Conservation (phyloP, 2,797 vertebrate species). For the Periparus ater region DNA sequence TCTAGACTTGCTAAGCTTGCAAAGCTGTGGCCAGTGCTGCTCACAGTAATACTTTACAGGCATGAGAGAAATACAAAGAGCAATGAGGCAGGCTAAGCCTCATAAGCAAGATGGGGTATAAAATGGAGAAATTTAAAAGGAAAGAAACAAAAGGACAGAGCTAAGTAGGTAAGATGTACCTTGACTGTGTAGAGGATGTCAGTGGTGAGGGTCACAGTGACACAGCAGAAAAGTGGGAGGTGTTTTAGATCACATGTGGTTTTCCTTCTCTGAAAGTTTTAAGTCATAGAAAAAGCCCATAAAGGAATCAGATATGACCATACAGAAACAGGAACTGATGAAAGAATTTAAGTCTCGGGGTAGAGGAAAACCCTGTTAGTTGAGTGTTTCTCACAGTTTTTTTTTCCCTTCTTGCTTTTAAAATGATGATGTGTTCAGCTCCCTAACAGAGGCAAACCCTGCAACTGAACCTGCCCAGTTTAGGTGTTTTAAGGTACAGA, state of each 20-base stretch:
- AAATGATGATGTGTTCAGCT: neutral
- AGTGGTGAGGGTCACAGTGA: neutral
- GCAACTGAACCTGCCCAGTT: neutral
- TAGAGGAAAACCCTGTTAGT: slow-evolving; percentile 4
- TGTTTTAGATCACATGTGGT: neutral
- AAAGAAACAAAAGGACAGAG: neutral
- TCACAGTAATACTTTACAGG: neutral
- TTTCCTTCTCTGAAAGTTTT: slow-evolving; percentile 35
- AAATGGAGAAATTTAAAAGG: neutral
- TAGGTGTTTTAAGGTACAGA: neutral
- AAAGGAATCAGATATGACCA: slow-evolving; percentile 12
- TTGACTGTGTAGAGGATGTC: neutral
- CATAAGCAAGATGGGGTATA: neutral
- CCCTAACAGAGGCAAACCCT: neutral
- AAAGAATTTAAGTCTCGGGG: neutral
- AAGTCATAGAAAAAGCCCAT: slow-evolving; percentile 25
- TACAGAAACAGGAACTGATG: slow-evolving; percentile 6
- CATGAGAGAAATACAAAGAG: neutral
- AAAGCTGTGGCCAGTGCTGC: neutral
- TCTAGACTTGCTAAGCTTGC: neutral
- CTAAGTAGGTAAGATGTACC: neutral
- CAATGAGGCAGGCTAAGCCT: neutral
- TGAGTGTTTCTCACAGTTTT: neutral
- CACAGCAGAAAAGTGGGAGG: slow-evolving; percentile 25
- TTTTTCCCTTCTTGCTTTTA: neutral